These are phyloP conservation scores for Leptonema lineaticorne DNA, from an alignment of 1,140 invertebrate genomes.

Conservation along the genomic window DNA sequence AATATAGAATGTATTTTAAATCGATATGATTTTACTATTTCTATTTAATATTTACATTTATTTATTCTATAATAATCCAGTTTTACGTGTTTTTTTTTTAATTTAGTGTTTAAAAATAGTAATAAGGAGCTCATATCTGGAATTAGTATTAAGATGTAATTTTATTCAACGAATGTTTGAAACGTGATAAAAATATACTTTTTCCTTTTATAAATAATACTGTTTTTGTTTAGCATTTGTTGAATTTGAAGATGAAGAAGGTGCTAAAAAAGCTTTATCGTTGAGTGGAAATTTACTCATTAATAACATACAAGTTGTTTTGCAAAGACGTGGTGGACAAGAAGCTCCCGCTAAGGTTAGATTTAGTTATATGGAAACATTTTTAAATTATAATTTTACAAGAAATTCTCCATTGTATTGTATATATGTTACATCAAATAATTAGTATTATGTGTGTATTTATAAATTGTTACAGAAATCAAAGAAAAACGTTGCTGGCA, in stretches of 20 bases:
- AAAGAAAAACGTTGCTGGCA: conserved; percentile 3
- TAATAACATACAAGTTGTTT: conserved; percentile 20
- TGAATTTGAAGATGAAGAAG: conserved; percentile 29
- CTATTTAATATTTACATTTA: too few relatives aligned
- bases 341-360: conserved; percentile 9
- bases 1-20: too few relatives aligned
- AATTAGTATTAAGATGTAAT: too few relatives aligned
- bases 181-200: too few relatives aligned
- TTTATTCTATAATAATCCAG: too few relatives aligned
- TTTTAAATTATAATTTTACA: neutral
- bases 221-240: conserved; percentile 24
- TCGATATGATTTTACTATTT: too few relatives aligned
- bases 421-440: too few relatives aligned
- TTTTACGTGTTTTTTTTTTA: too few relatives aligned
- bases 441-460: neutral
- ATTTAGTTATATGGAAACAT: neutral
- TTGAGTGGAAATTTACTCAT: conserved; percentile 22
- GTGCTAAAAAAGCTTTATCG: conserved; percentile 25
- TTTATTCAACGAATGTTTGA: too few relatives aligned
- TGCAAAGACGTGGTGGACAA: conserved; percentile 11
- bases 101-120: too few relatives aligned
- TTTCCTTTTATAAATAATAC: too few relatives aligned
- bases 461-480: conserved; percentile 7
- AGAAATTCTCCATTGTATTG: neutral
- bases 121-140: too few relatives aligned